Percentiles rank a stretch among this genome's conserved stretches.
phyloP scores from a whole-genome alignment of 92 coral and sea anemone genomes.

The Scolanthus callimorphus region DNA sequence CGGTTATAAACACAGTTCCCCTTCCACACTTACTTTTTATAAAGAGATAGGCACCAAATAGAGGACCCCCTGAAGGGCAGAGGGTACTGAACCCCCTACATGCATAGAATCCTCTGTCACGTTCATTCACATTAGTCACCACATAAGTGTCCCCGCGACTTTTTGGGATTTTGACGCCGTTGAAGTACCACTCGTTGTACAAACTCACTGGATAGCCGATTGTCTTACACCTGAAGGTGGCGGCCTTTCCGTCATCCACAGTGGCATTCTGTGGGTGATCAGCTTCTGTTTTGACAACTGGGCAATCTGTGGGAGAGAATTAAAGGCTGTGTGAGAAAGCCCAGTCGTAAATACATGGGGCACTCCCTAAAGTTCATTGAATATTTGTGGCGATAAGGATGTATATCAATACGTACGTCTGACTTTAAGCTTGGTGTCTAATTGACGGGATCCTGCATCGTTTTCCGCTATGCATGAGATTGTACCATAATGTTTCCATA shows the following conservation, averaged over 20 bases:
- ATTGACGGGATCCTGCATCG: constrained; percentile 40
- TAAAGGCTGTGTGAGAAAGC: too few relatives aligned
- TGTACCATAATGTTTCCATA: constrained; percentile 46
- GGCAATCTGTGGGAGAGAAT: constrained; percentile 50
- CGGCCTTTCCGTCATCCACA: constrained; percentile 29
- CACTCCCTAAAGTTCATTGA: too few relatives aligned
- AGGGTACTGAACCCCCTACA: constrained; percentile 56
- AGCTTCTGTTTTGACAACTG: constrained; percentile 49
- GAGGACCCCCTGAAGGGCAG: constrained; percentile 54
- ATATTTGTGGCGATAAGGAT: too few relatives aligned
- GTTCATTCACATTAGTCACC: constrained; percentile 5
- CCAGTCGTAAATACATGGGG: too few relatives aligned
- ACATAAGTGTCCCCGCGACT: not conserved
- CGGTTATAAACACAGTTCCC: too few relatives aligned
- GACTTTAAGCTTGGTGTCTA: constrained; percentile 42
- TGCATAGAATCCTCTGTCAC: constrained; percentile 55
- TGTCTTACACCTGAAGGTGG: constrained; percentile 47
- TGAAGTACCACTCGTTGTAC: constrained; percentile 49
- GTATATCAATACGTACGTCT: constrained; percentile 58
- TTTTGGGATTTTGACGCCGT: constrained; percentile 43
- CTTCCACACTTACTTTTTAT: constrained; percentile 78
- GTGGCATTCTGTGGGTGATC: constrained; percentile 69
- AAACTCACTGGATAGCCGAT: constrained; percentile 57
- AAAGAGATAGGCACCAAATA: constrained; percentile 43
- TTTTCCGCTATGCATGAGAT: constrained; percentile 47